Conservation (phyloP, 1,140 invertebrate genomes). For the Zaprionus camerounensis region DNA sequence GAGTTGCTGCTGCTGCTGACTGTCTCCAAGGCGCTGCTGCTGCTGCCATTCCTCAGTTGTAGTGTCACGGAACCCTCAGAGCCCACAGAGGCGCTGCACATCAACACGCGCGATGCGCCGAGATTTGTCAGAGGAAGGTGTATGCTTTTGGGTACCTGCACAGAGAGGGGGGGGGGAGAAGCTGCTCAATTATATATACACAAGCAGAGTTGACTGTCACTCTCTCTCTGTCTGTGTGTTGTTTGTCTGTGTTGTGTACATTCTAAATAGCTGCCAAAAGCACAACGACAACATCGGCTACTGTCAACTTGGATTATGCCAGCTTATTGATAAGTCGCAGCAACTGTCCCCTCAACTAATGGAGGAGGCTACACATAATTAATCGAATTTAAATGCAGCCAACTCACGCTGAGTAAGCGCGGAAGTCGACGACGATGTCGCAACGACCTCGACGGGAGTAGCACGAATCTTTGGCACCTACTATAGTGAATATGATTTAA, state of each 20-base stretch:
- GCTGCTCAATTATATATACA: slow-evolving; percentile 55
- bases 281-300: slow-evolving; percentile 6
- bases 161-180: slow-evolving; percentile 20
- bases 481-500: not conserved
- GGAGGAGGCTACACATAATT: slow-evolving; percentile 68
- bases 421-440: slow-evolving; percentile 46
- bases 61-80: slow-evolving; percentile 85
- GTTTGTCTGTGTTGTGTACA: slow-evolving; percentile 11
- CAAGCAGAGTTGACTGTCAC: slow-evolving; percentile 19
- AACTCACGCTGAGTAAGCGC: slow-evolving; percentile 40
- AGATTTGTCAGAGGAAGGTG: slow-evolving; percentile 86
- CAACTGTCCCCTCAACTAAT: slow-evolving; percentile 67
- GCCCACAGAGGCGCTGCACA: slow-evolving; percentile 87
- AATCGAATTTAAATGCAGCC: slow-evolving; percentile 73
- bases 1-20: slow-evolving; percentile 17
- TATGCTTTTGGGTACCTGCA: slow-evolving; percentile 81
- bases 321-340: slow-evolving; percentile 75
- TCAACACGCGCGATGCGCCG: slow-evolving; percentile 86
- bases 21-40: slow-evolving; percentile 68
- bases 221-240: slow-evolving; percentile 14
- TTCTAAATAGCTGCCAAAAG: slow-evolving; percentile 56
- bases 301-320: slow-evolving; percentile 67
- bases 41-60: slow-evolving; percentile 85
- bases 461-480: not conserved
- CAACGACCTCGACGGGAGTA: not conserved